These are phyloP conservation scores for Ophiothrix spiculata DNA, from an alignment of 35 echinoderm and acorn worm genomes.

Conservation along the genomic window DNA sequence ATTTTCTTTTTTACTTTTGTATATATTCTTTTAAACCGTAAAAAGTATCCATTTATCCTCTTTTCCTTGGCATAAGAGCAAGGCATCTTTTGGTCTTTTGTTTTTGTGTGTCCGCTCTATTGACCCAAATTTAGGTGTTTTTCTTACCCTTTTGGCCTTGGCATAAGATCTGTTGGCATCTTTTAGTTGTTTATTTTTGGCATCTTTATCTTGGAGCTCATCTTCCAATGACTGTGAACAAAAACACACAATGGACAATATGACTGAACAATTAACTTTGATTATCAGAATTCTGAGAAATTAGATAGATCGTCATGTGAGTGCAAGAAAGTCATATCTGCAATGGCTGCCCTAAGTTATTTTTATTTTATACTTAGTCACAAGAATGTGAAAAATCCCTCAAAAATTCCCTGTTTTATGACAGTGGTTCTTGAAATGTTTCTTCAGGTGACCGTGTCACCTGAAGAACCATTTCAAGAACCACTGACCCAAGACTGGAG, in stretches of 20 bases:
- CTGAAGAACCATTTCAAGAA: too few relatives aligned
- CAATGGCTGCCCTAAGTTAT: too few relatives aligned
- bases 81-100: too few relatives aligned
- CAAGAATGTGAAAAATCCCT: not conserved
- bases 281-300: not conserved
- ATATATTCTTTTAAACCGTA: too few relatives aligned
- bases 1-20: too few relatives aligned
- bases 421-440: not conserved
- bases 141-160: slow-evolving; percentile 52
- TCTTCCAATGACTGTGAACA: slow-evolving; percentile 58
- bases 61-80: too few relatives aligned
- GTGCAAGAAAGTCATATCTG: not conserved
- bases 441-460: too few relatives aligned
- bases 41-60: too few relatives aligned
- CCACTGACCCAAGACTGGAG: too few relatives aligned
- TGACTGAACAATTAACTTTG: not conserved
- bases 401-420: not conserved
- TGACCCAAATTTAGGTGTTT: not conserved
- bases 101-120: too few relatives aligned
- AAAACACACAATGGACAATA: not conserved
- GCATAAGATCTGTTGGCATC: slow-evolving; percentile 48
- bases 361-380: not conserved
- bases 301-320: not conserved
- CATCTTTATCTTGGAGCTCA: slow-evolving; percentile 62
- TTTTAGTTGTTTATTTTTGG: slow-evolving; percentile 67